These are phyloP conservation scores for Euglossa dilemma DNA, from an alignment of 1,140 invertebrate genomes.

Conservation along the genomic window DNA sequence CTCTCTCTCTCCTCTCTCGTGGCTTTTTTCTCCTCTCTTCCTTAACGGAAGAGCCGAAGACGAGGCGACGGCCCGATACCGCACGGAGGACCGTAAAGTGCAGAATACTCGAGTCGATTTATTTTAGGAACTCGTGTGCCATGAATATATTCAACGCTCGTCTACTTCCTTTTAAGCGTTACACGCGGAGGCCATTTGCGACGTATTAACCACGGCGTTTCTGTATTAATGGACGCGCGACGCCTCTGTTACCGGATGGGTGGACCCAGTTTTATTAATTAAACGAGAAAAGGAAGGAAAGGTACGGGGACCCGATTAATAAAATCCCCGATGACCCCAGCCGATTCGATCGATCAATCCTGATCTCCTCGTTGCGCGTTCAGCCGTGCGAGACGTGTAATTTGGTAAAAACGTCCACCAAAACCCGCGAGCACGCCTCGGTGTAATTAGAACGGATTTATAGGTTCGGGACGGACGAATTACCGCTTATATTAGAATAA, in stretches of 20 bases:
- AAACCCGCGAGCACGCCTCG: slow-evolving; percentile 31
- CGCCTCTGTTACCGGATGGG: background rate
- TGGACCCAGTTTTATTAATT: background rate
- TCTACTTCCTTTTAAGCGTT: slow-evolving; percentile 29
- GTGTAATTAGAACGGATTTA: slow-evolving; percentile 77
- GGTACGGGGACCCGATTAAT: no score
- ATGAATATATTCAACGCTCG: slow-evolving; percentile 56
- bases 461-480: slow-evolving; percentile 64
- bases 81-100: slow-evolving; percentile 60
- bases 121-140: slow-evolving; percentile 64
- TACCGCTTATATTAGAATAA: slow-evolving; percentile 68
- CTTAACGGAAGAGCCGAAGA: slow-evolving; percentile 53
- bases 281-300: background rate
- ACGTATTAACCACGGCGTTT: slow-evolving; percentile 7
- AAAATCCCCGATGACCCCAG: background rate
- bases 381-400: slow-evolving; percentile 38
- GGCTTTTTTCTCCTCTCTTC: slow-evolving; percentile 1
- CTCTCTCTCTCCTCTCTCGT: no score
- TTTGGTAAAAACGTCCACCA: slow-evolving; percentile 43
- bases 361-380: background rate
- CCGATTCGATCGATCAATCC: background rate
- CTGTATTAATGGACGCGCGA: background rate
- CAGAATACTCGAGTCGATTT: slow-evolving; percentile 61
- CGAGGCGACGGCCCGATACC: slow-evolving; percentile 38
- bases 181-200: slow-evolving; percentile 1